These are phyloP conservation scores for Gymnocypris eckloni DNA, from an alignment of 2,797 vertebrate genomes.

Conservation along the genomic window DNA sequence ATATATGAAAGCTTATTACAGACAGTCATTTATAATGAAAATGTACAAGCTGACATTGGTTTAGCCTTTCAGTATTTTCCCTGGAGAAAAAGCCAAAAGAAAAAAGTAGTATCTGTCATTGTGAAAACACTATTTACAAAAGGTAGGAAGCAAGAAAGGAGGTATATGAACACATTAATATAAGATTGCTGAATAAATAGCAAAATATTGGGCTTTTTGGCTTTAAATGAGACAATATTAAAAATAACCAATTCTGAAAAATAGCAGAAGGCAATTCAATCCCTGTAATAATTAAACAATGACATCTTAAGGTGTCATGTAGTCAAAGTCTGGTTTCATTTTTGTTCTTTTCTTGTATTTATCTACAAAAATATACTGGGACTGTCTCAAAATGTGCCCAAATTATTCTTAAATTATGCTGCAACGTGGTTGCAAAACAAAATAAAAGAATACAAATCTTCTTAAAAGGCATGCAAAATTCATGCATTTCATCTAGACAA, in stretches of 20 bases:
- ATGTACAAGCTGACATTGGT: slow-evolving; percentile 19
- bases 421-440: slow-evolving; percentile 58
- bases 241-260: slow-evolving; percentile 33
- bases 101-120: background rate
- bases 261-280: background rate
- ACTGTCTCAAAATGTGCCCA: slow-evolving; percentile 61
- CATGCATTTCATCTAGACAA: slow-evolving; percentile 73
- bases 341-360: slow-evolving; percentile 62
- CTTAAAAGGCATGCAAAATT: slow-evolving; percentile 80
- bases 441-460: slow-evolving; percentile 72
- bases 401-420: slow-evolving; percentile 59
- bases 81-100: slow-evolving; percentile 11
- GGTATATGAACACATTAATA: slow-evolving; percentile 42
- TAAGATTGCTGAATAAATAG: slow-evolving; percentile 29
- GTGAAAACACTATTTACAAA: slow-evolving; percentile 14
- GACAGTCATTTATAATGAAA: slow-evolving; percentile 4
- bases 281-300: slow-evolving; percentile 15
- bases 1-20: slow-evolving; percentile 25
- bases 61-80: slow-evolving; percentile 25
- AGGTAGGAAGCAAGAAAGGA: slow-evolving; percentile 63
- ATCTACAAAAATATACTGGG: slow-evolving; percentile 80
- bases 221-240: slow-evolving; percentile 13
- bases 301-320: slow-evolving; percentile 19
- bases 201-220: slow-evolving; percentile 13
- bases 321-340: slow-evolving; percentile 28